Conservation (phyloP, 2,888 invertebrate species). For the Trisateles emortualis region DNA sequence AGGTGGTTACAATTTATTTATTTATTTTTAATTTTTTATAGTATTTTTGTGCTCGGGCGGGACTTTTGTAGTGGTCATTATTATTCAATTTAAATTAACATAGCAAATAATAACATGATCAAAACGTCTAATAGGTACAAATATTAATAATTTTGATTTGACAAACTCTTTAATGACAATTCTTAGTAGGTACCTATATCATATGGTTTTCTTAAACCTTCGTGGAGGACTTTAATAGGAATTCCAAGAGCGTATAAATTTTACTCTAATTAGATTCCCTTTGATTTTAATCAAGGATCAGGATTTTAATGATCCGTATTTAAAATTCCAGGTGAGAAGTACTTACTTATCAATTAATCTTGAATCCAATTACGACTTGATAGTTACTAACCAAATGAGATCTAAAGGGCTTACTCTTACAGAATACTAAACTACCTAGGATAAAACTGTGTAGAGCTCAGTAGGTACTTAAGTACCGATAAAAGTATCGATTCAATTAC, state of each 20-base stretch:
- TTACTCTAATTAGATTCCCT: slow-evolving; percentile 10
- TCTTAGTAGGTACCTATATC: slow-evolving; percentile 11
- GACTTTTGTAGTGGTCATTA: too few species aligned
- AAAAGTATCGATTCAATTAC: too few species aligned
- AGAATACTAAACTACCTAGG: too few species aligned
- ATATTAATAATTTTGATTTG: neutral
- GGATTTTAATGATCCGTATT: neutral
- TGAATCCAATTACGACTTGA: neutral
- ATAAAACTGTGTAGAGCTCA: too few species aligned
- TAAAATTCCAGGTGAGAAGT: slow-evolving; percentile 1
- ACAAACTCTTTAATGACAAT: slow-evolving; percentile 10
- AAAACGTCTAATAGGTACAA: too few species aligned
- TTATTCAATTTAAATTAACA: too few species aligned
- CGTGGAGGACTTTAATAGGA: neutral
- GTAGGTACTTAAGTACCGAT: too few species aligned
- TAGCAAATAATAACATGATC: too few species aligned
- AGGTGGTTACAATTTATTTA: too few species aligned
- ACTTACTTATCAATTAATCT: neutral
- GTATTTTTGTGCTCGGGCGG: too few species aligned
- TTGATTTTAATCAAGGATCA: neutral
- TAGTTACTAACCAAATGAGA: neutral
- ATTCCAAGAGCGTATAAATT: slow-evolving; percentile 7
- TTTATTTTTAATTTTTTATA: too few species aligned
- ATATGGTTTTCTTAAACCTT: slow-evolving; percentile 7
- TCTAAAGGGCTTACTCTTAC: neutral